Conservation (phyloP, 2,113 vertebrate genomes). For the Neopipo cinnamomea region DNA sequence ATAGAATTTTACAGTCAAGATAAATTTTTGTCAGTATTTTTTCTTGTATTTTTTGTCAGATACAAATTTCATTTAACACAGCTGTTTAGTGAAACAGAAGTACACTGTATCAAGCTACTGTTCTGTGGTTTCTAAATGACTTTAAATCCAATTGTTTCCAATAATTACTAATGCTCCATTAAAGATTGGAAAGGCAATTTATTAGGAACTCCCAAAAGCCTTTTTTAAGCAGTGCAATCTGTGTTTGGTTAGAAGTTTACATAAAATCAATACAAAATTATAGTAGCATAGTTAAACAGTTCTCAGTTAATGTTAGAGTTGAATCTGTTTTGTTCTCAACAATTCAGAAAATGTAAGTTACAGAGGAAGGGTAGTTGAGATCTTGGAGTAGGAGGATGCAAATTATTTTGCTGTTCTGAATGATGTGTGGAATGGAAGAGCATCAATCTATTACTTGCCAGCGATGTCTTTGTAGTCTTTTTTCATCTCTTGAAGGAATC, state of each 20-base stretch:
- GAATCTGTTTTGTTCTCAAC: neutral
- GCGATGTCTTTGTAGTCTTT: constrained; percentile 15
- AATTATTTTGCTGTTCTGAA: constrained; percentile 26
- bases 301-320: constrained; percentile 58
- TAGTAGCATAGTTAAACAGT: constrained; percentile 74
- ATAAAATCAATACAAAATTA: constrained; percentile 80
- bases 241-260: constrained; percentile 77
- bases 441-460: constrained; percentile 9
- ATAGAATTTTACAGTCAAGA: neutral
- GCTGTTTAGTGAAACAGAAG: constrained; percentile 10
- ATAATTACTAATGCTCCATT: constrained; percentile 68
- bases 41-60: neutral
- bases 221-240: constrained; percentile 70
- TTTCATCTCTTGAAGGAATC: constrained; percentile 30
- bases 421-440: constrained; percentile 37
- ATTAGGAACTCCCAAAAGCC: constrained; percentile 71
- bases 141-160: constrained; percentile 58
- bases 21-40: neutral
- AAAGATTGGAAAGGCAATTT: constrained; percentile 64
- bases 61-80: neutral
- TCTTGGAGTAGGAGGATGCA: constrained; percentile 15
- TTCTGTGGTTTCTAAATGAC: constrained; percentile 49
- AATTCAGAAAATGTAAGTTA: constrained; percentile 3
- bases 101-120: neutral
- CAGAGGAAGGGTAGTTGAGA: constrained; percentile 2